phyloP scores from a whole-genome alignment of 2,113 vertebrate genomes.

The Addax nasomaculatus region DNA sequence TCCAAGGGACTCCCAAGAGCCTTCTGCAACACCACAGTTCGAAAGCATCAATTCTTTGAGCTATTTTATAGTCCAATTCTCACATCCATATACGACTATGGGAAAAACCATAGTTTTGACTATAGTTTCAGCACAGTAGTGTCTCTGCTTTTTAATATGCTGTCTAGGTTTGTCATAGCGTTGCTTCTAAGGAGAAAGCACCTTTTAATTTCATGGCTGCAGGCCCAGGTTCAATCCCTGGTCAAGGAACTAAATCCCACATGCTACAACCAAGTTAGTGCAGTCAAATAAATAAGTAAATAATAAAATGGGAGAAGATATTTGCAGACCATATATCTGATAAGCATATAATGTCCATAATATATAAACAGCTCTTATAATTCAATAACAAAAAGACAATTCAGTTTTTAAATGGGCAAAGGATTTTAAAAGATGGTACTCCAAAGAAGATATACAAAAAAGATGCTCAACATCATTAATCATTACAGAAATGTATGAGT shows the following conservation, averaged over 20 bases:
- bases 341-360: background rate
- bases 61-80: background rate
- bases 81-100: background rate
- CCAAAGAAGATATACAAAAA: background rate
- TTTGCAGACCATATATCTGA: background rate
- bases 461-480: background rate
- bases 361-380: background rate
- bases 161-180: fast-evolving
- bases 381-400: background rate
- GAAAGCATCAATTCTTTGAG: background rate
- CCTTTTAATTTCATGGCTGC: background rate
- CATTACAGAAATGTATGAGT: background rate
- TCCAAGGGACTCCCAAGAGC: background rate
- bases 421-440: background rate
- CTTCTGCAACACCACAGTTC: background rate
- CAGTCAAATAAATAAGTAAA: background rate
- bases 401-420: background rate
- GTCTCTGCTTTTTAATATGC: background rate
- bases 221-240: fast-evolving
- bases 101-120: background rate
- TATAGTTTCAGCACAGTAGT: background rate
- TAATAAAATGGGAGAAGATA: background rate
- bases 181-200: background rate
- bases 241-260: background rate
- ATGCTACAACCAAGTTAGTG: background rate